Conservation (phyloP, 2,797 vertebrate species). For the Urophycis tenuis region DNA sequence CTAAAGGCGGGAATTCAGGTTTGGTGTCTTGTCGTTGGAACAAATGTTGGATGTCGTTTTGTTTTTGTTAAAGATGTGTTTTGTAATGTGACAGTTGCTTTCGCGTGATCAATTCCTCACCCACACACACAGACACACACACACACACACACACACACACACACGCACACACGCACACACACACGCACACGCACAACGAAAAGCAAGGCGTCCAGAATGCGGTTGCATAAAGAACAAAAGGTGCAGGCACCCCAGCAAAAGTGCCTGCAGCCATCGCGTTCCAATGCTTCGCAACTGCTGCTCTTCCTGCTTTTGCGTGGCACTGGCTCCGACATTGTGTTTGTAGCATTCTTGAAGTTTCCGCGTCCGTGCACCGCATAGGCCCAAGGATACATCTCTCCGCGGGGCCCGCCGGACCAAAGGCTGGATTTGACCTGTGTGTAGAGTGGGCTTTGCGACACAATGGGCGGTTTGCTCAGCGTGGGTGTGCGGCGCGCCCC, state of each 20-base stretch:
- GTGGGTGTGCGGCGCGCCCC: constrained; percentile 79
- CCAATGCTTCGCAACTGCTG: constrained; percentile 40
- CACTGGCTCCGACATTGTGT: constrained; percentile 59
- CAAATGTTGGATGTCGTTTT: background rate
- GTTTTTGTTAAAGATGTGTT: background rate
- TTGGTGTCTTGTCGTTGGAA: background rate
- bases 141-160: no score
- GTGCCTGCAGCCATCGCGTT: constrained; percentile 24
- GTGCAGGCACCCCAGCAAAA: background rate
- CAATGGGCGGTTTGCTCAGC: constrained; percentile 86
- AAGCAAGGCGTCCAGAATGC: constrained; percentile 13
- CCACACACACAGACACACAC: no score
- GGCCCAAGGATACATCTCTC: constrained; percentile 63
- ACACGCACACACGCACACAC: background rate
- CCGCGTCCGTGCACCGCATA: constrained; percentile 56
- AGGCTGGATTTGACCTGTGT: constrained; percentile 69
- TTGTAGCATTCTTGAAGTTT: constrained; percentile 65
- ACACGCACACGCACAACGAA: background rate
- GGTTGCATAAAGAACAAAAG: constrained; percentile 11
- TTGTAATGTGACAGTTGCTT: background rate
- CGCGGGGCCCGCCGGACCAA: constrained; percentile 59
- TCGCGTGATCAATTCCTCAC: background rate
- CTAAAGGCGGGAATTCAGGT: background rate
- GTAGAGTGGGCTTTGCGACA: constrained; percentile 65
- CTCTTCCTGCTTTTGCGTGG: constrained; percentile 39